phyloP scores from a whole-genome alignment of 2,888 invertebrate species.

The Euzophera pinguis region DNA sequence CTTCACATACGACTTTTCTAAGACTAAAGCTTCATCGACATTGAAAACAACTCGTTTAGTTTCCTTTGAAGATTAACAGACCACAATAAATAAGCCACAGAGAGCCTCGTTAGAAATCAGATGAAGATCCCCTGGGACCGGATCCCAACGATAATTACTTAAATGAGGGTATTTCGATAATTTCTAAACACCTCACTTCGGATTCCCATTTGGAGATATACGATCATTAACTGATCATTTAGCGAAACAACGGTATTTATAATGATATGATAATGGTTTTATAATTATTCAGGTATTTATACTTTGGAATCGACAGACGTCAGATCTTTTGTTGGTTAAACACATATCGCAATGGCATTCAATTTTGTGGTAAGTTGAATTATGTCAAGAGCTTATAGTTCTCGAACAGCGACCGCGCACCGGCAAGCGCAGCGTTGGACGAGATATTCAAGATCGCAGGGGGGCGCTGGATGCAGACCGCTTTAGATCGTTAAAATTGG shows the following conservation, averaged over 20 bases:
- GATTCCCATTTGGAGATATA: slow-evolving; percentile 1
- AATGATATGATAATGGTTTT: not conserved
- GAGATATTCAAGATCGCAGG: too few species aligned
- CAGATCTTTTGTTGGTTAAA: not conserved
- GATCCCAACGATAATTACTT: not conserved
- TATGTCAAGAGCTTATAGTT: too few species aligned
- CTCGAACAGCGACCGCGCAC: too few species aligned
- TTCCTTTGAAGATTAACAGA: not conserved
- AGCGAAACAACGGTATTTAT: not conserved
- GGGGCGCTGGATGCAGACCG: too few species aligned
- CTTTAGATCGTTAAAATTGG: too few species aligned
- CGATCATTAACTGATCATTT: not conserved
- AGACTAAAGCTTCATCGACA: too few species aligned
- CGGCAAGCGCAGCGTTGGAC: too few species aligned
- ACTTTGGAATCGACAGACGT: not conserved
- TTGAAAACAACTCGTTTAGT: too few species aligned
- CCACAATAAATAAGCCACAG: not conserved
- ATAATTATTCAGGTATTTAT: not conserved
- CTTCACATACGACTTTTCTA: too few species aligned
- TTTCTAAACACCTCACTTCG: not conserved
- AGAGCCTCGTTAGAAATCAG: not conserved
- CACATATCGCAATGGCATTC: not conserved
- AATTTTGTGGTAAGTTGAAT: not conserved
- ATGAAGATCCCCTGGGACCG: not conserved
- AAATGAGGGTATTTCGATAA: not conserved